Base-by-base conservation (phyloP, 2,888 invertebrate genomes). In the Vannuccia rotundouncinata region DNA sequence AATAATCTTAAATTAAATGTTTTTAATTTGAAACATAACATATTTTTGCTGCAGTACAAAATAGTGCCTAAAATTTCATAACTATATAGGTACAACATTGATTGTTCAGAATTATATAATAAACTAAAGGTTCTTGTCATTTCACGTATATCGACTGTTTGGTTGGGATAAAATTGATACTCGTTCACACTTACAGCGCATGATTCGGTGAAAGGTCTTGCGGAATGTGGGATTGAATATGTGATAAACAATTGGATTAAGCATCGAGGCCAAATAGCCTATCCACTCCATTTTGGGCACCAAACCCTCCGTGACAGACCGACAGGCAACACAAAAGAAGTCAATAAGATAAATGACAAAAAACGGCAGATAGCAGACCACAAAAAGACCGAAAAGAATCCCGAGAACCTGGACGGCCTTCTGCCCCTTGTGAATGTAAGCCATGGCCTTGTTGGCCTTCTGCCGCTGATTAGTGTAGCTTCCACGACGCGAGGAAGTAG, bases 231-330 rank as follows among this genome's bases (percentile, higher is more conserved):
- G 83, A 79, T 84, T 84, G 81, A 84, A 84, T 29, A 84, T 81
- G 80, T 84, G 84, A 79, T 84, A 84, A 31, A 84, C 82, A 74
- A 84, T 83, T 30, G 84, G 84, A 79, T 84, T 84, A 30, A 84
- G 77, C 82, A 84, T 82, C 5, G 84, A 84, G 30, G 82, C 84
- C 29, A 82, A 82, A 81, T 84, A 84, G 5, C 82, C 84, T 30
- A 84, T 29, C 81, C 81, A 82, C 31, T 82, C 81, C 10, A 79
- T 29, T 22, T 75, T 30, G n/a, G 66, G 27, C 2, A 81, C 29
- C 22, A 81, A 2, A 28, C 45, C 2, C n/a, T 22, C 74, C 2
- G 79, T 79, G 1, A 81, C 10, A 13, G 25, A n/a, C 22, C 76
- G 31, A 31, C 81, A 81, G 1, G 29, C 28, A 0, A 59, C 5